These are phyloP conservation scores for Dryobates pubescens DNA, from an alignment of 2,797 vertebrate genomes.

Conservation along the genomic window DNA sequence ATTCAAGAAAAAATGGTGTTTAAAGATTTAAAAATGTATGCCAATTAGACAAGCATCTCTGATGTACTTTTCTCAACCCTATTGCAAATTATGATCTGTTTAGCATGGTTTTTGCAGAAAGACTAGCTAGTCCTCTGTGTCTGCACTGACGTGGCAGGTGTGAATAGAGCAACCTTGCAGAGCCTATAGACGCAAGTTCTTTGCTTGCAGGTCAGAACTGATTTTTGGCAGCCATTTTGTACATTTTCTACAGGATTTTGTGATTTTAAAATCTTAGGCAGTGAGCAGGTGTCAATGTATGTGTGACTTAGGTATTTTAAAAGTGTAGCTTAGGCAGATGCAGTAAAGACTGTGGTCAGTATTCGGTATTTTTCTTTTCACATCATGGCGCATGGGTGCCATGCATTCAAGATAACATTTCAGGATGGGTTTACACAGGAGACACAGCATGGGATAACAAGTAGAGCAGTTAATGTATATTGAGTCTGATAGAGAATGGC, in stretches of 20 bases:
- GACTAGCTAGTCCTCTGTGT: rapidly evolving
- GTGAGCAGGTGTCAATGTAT: not conserved
- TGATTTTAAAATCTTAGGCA: not conserved
- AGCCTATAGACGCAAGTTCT: rapidly evolving
- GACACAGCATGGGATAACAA: not conserved
- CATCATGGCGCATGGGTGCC: rapidly evolving
- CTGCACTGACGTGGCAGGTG: rapidly evolving
- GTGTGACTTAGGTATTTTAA: not conserved
- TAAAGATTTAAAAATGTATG: not conserved
- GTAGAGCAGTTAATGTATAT: not conserved
- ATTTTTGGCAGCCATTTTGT: not conserved
- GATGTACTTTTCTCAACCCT: not conserved
- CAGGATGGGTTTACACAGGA: not conserved
- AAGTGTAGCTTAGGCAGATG: not conserved
- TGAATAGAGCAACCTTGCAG: not conserved
- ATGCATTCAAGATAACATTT: not conserved
- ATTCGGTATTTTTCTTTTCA: not conserved
- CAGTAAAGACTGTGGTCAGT: not conserved
- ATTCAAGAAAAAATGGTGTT: not conserved
- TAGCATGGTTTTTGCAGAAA: not conserved
- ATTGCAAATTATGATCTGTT: not conserved
- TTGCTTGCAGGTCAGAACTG: not conserved
- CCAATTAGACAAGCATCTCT: not conserved
- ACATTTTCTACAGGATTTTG: not conserved
- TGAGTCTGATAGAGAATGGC: not conserved